phyloP scores from a whole-genome alignment of 2,113 vertebrate genomes.

The Dasypus novemcinctus region DNA sequence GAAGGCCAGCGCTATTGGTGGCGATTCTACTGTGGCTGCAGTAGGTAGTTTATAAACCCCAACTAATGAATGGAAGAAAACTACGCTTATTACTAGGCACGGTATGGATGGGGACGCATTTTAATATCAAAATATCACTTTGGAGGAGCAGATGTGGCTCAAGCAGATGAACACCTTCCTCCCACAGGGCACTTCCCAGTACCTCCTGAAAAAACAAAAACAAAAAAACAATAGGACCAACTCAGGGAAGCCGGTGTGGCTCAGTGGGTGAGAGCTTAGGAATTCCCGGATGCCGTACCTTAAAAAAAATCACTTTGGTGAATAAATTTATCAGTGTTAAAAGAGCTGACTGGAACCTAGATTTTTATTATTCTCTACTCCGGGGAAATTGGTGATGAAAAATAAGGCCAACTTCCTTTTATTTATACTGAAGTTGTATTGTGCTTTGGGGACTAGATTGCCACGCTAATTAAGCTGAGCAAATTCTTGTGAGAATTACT shows the following conservation, averaged over 20 bases:
- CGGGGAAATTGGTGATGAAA: constrained; percentile 57
- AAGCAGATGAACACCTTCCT: no score
- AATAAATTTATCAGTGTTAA: constrained; percentile 51
- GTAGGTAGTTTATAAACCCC: constrained; percentile 11
- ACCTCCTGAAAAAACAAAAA: no score
- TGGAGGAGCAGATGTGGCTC: neutral
- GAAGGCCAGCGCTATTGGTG: neutral
- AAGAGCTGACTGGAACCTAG: constrained; percentile 16
- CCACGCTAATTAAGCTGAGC: constrained; percentile 51
- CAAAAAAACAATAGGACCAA: no score
- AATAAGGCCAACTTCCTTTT: constrained; percentile 43
- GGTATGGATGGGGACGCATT: constrained; percentile 9
- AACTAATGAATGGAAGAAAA: neutral
- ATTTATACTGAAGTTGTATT: constrained; percentile 41
- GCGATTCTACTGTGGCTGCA: neutral
- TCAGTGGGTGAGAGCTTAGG: no score
- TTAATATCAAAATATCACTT: constrained; percentile 51
- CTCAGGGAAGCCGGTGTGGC: no score
- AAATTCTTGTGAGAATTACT: constrained; percentile 58
- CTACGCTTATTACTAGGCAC: constrained; percentile 28
- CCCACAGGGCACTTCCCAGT: no score
- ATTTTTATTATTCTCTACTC: constrained; percentile 57
- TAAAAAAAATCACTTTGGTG: constrained; percentile 34
- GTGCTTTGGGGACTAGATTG: constrained; percentile 53
- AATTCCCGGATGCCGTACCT: no score